A percentile compares a stretch with the other conserved stretches of the same genome.
These are phyloP conservation scores for Salmo trutta DNA, from an alignment of 2,797 vertebrate genomes.

Conservation along the genomic window DNA sequence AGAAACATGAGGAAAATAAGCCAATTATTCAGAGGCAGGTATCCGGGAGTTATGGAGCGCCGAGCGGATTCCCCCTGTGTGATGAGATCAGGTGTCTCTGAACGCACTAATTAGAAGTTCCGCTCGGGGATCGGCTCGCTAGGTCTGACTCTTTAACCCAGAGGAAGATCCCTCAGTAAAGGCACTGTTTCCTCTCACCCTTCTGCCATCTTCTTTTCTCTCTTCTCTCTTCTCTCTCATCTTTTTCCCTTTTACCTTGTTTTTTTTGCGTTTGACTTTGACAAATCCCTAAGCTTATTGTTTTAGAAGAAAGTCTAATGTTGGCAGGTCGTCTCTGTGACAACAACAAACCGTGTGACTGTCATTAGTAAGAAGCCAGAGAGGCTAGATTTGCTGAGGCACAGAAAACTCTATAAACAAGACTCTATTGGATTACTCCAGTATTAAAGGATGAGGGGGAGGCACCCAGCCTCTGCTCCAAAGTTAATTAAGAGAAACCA, in stretches of 20 bases:
- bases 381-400: background rate
- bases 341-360: constrained; percentile 10
- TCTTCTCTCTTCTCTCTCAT: background rate
- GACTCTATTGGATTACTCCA: background rate
- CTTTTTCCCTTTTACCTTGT: background rate
- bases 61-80: constrained; percentile 36
- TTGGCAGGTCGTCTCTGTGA: constrained; percentile 6
- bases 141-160: constrained; percentile 18
- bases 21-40: constrained; percentile 31
- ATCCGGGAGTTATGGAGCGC: constrained; percentile 30
- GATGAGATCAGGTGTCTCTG: constrained; percentile 53
- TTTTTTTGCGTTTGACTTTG: constrained; percentile 8
- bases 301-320: constrained; percentile 32
- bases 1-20: background rate
- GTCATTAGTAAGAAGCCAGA: background rate
- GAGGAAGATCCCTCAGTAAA: constrained; percentile 4
- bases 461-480: background rate
- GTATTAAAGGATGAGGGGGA: background rate
- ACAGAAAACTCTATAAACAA: background rate
- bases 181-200: background rate
- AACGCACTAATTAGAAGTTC: constrained; percentile 58
- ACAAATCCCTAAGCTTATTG: constrained; percentile 42
- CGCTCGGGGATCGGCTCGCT: constrained; percentile 17
- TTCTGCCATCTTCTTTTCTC: background rate
- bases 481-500: background rate